Percentiles rank a stretch among this genome's conserved stretches.
These are phyloP conservation scores for Chaetodon trifascialis DNA, from an alignment of 2,113 vertebrate species.

Conservation along the genomic window DNA sequence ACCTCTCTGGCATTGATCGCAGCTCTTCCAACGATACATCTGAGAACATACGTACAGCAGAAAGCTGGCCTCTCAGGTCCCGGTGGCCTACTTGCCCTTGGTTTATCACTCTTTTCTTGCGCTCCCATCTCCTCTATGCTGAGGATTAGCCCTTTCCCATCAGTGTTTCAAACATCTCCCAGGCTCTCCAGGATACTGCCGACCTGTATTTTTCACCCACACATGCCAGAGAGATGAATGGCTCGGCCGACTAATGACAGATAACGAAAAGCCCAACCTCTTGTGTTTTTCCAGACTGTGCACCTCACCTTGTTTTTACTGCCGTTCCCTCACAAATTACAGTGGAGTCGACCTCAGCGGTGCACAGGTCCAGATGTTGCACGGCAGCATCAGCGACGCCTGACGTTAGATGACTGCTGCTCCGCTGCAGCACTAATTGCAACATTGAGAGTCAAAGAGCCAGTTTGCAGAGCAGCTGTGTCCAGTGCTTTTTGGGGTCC, in stretches of 20 bases:
- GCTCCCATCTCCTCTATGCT: background rate
- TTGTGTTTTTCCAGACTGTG: constrained; percentile 11
- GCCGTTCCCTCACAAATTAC: constrained; percentile 74
- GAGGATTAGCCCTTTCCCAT: background rate
- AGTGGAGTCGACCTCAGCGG: constrained; percentile 49
- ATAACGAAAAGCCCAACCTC: constrained; percentile 37
- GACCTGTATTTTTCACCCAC: constrained; percentile 23
- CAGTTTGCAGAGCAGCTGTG: constrained; percentile 27
- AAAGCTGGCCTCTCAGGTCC: background rate
- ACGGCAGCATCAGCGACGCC: background rate
- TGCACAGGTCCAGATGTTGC: constrained; percentile 76
- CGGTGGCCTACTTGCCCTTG: constrained; percentile 19
- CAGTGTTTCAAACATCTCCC: background rate
- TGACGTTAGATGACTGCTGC: constrained; percentile 39
- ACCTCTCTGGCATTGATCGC: constrained; percentile 11
- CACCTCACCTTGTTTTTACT: constrained; percentile 33
- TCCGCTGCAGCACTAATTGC: constrained; percentile 61
- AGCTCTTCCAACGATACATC: constrained; percentile 24
- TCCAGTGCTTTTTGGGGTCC: background rate
- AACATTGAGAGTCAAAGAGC: constrained; percentile 41
- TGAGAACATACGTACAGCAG: background rate
- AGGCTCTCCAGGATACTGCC: background rate
- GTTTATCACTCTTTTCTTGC: background rate
- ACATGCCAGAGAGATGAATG: constrained; percentile 74
- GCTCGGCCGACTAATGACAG: constrained; percentile 76